These are phyloP conservation scores for Podotricha telesiphe DNA, from an alignment of 2,888 invertebrate genomes.

Conservation along the genomic window DNA sequence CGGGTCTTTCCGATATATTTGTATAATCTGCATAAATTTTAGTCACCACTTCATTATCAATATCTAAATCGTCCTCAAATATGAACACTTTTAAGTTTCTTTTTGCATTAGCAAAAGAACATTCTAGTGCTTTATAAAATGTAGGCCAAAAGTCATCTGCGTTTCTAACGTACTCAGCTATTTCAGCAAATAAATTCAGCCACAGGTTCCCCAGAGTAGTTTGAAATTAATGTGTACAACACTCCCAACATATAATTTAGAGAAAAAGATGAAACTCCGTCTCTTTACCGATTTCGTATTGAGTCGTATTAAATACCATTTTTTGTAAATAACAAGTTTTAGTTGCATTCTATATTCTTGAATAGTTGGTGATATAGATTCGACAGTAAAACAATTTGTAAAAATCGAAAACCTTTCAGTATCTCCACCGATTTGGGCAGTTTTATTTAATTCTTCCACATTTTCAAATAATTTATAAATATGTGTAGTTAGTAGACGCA, in stretches of 20 bases:
- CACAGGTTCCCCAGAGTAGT: slow-evolving; percentile 93
- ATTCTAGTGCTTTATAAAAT: slow-evolving; percentile 85
- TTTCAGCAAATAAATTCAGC: slow-evolving; percentile 89
- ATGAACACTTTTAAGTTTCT: slow-evolving; percentile 62
- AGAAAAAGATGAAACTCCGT: slow-evolving; percentile 86
- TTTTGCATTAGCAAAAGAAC: slow-evolving; percentile 75
- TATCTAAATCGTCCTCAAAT: slow-evolving; percentile 68
- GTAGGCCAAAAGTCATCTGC: slow-evolving; percentile 88
- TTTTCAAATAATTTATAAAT: slow-evolving; percentile 88
- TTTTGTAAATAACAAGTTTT: slow-evolving; percentile 88
- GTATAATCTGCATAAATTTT: slow-evolving; percentile 68
- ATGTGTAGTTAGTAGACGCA: slow-evolving; percentile 88
- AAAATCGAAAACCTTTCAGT: slow-evolving; percentile 85
- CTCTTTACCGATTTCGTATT: slow-evolving; percentile 82
- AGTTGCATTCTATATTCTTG: slow-evolving; percentile 92
- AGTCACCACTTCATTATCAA: slow-evolving; percentile 58
- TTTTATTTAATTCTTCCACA: slow-evolving; percentile 75
- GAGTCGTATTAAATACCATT: slow-evolving; percentile 86
- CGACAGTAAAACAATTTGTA: slow-evolving; percentile 87
- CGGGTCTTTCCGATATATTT: slow-evolving; percentile 84
- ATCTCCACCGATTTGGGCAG: slow-evolving; percentile 58
- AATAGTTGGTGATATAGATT: slow-evolving; percentile 87
- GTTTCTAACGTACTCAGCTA: slow-evolving; percentile 85
- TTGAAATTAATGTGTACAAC: slow-evolving; percentile 94
- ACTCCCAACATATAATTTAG: slow-evolving; percentile 91